Conservation (phyloP, 1,140 invertebrate genomes). For the Drosophila hydei region DNA sequence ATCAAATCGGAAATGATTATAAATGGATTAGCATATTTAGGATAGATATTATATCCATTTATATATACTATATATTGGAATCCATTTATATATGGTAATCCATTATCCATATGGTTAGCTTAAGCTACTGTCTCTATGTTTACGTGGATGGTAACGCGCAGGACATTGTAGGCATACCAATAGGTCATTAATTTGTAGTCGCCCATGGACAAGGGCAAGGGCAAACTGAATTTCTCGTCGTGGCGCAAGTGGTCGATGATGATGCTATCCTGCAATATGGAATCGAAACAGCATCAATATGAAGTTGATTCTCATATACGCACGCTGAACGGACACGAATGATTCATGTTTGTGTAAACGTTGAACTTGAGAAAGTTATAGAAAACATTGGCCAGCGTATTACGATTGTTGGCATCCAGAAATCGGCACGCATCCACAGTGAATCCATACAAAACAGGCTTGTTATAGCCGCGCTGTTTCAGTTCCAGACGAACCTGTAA, state of each 20-base stretch:
- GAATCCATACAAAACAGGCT: not conserved
- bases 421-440: constrained; percentile 38
- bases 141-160: constrained; percentile 2
- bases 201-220: constrained; percentile 17
- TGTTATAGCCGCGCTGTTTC: not conserved
- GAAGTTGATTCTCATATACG: constrained; percentile 1
- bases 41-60: too few relatives aligned
- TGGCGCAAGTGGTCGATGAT: constrained; percentile 13
- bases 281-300: not conserved
- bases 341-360: constrained; percentile 36
- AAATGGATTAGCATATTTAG: too few relatives aligned
- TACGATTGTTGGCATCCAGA: constrained; percentile 18
- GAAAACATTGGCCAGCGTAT: constrained; percentile 21
- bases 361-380: constrained; percentile 10
- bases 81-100: too few relatives aligned
- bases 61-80: too few relatives aligned
- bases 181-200: constrained; percentile 17
- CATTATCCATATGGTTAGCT: too few relatives aligned
- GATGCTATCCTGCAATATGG: constrained; percentile 19
- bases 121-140: constrained; percentile 2
- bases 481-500: constrained; percentile 1
- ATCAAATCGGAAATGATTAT: too few relatives aligned
- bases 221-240: constrained; percentile 1
- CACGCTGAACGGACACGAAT: constrained; percentile 40
- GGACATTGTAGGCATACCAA: constrained; percentile 24